A percentile compares a stretch with the other conserved stretches of the same genome.
These are phyloP conservation scores for Drosophila kuntzei DNA, from an alignment of 2,888 invertebrate genomes.

Conservation along the genomic window DNA sequence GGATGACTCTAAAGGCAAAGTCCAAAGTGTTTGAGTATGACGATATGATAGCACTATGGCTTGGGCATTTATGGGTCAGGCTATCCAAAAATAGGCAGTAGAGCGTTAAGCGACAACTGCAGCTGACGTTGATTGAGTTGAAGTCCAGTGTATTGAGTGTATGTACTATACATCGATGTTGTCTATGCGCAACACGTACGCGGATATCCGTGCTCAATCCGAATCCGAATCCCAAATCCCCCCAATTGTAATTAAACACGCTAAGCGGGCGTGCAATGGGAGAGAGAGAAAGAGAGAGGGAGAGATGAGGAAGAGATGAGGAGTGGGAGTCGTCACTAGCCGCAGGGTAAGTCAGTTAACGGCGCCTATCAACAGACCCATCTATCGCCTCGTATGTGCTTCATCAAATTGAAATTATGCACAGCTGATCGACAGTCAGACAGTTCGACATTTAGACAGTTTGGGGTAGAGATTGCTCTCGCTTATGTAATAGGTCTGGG, in stretches of 20 bases:
- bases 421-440: constrained; percentile 68
- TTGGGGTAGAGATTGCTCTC: constrained; percentile 48
- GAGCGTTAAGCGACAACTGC: constrained; percentile 45
- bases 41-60: constrained; percentile 9
- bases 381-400: constrained; percentile 72
- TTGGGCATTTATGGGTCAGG: constrained; percentile 49
- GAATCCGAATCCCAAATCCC: constrained; percentile 56
- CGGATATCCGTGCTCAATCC: constrained; percentile 80
- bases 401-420: constrained; percentile 77
- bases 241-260: constrained; percentile 76
- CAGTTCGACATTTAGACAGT: constrained; percentile 46
- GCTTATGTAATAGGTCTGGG: constrained; percentile 65
- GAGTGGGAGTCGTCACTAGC: constrained; percentile 40
- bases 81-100: constrained; percentile 41
- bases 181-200: constrained; percentile 74
- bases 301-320: neutral
- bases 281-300: neutral
- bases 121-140: constrained; percentile 51
- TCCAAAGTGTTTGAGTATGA: constrained; percentile 9
- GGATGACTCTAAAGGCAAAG: constrained; percentile 2
- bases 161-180: constrained; percentile 24
- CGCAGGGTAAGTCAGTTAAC: constrained; percentile 60
- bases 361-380: constrained; percentile 71
- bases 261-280: constrained; percentile 58
- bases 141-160: constrained; percentile 21